These are phyloP conservation scores for Pachyramphus minor DNA, from an alignment of 2,113 vertebrate genomes.

Conservation along the genomic window DNA sequence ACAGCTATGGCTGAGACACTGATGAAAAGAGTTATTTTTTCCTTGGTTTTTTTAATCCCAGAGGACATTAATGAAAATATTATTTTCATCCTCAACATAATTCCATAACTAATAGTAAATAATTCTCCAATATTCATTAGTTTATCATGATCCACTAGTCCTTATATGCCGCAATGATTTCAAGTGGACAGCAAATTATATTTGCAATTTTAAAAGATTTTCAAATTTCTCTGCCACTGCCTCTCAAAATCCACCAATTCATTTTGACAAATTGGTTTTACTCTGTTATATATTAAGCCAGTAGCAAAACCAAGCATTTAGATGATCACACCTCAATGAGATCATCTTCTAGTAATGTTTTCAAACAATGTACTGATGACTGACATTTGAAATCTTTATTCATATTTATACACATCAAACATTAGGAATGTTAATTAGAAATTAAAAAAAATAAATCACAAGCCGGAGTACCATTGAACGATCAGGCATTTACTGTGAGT, in stretches of 20 bases:
- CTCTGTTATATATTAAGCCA: neutral
- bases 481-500: neutral
- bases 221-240: neutral
- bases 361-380: neutral
- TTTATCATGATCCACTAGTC: neutral
- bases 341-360: neutral
- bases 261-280: neutral
- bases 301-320: neutral
- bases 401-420: neutral
- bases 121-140: neutral
- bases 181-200: neutral
- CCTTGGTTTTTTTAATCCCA: neutral
- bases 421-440: neutral
- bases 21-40: neutral
- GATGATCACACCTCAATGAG: neutral
- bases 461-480: neutral
- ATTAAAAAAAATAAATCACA: neutral
- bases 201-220: neutral
- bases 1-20: neutral
- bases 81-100: neutral
- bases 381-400: neutral
- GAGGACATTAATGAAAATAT: neutral
- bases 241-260: neutral
- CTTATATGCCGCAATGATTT: neutral
- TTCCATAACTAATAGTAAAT: constrained; percentile 3